These are phyloP conservation scores for Lutjanus campechanus DNA, from an alignment of 2,797 vertebrate species.

Conservation along the genomic window DNA sequence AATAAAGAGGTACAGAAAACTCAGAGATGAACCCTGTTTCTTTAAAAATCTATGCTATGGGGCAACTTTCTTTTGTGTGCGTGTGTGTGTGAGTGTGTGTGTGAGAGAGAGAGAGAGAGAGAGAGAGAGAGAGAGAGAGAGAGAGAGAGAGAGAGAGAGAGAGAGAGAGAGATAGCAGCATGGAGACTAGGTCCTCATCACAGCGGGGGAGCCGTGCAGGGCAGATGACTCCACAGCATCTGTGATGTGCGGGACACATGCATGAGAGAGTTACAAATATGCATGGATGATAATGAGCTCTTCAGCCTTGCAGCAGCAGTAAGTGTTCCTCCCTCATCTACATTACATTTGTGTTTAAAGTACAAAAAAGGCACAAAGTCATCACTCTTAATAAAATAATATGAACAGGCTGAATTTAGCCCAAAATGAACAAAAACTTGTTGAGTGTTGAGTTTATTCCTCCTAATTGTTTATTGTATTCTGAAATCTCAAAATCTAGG, in stretches of 20 bases:
- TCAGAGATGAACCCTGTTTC: no score
- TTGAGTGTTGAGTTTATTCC: no score
- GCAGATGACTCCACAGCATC: conserved; percentile 68
- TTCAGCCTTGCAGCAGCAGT: conserved; percentile 29
- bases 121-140: no score
- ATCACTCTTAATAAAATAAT: no score
- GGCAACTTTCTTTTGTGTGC: background rate
- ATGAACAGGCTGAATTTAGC: no score
- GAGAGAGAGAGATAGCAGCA: conserved; percentile 37
- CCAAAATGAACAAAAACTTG: no score
- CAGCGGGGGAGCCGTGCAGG: conserved; percentile 52
- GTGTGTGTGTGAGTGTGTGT: background rate
- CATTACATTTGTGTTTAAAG: background rate
- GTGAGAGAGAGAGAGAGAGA: no score
- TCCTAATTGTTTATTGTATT: no score
- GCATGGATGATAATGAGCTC: conserved; percentile 51
- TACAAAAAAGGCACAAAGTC: no score
- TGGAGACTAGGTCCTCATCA: conserved; percentile 38
- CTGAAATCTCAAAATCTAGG: no score
- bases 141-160: no score
- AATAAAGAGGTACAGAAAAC: background rate
- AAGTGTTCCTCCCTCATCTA: background rate
- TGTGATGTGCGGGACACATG: conserved; percentile 54
- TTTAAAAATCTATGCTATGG: background rate
- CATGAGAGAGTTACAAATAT: conserved; percentile 57